Percentiles rank a stretch among this genome's conserved stretches.
Evolutionary conservation across 2,113 vertebrate genomes (phyloP).

Genomic region (Alethe diademata): DNA sequence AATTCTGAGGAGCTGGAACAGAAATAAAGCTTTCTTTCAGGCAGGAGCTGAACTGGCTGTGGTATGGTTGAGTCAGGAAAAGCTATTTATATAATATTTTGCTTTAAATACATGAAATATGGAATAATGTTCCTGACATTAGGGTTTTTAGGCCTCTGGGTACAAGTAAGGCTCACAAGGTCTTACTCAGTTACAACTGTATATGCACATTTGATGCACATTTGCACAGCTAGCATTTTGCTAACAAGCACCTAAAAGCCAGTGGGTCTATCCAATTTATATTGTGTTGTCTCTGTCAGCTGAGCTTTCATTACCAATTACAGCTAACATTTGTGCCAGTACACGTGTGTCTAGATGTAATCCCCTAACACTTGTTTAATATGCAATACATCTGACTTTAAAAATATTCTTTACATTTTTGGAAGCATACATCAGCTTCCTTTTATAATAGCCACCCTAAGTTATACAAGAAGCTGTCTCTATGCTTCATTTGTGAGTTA

Average conservation of each 20-base stretch:
- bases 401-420: constrained; percentile 13
- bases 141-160: background rate
- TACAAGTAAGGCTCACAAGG: background rate
- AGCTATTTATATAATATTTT: background rate
- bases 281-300: background rate
- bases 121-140: background rate
- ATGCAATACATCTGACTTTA: background rate
- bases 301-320: constrained; percentile 11
- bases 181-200: background rate
- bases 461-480: background rate
- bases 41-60: background rate
- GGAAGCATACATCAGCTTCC: background rate
- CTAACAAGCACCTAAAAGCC: background rate
- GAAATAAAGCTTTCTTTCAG: background rate
- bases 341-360: background rate
- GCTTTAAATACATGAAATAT: background rate
- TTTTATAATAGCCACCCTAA: background rate
- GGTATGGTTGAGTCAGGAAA: background rate
- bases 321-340: background rate
- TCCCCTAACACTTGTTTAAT: background rate
- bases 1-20: background rate
- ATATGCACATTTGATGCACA: background rate
- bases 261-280: background rate
- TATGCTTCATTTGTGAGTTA: background rate
- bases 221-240: background rate